A percentile compares a stretch with the other conserved stretches of the same genome.
Evolutionary conservation across 1,140 invertebrate genomes (phyloP).

Genomic region (Bicyclus anynana): DNA sequence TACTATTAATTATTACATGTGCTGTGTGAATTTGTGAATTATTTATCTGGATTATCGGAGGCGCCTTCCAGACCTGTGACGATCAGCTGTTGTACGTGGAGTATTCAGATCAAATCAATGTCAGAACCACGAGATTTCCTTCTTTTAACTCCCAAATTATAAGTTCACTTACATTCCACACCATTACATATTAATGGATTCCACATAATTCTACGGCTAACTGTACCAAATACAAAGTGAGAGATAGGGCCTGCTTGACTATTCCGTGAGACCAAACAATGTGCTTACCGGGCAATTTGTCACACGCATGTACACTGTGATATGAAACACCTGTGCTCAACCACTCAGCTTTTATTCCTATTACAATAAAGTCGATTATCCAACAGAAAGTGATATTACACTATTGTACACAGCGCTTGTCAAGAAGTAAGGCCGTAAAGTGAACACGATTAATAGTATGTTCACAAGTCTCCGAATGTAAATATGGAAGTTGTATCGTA

Average conservation of each 20-base stretch:
- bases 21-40: too few species aligned
- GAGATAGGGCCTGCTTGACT: constrained; percentile 31
- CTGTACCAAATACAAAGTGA: constrained; percentile 24
- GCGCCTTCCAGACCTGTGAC: too few species aligned
- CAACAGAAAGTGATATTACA: constrained; percentile 1
- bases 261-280: constrained; percentile 35
- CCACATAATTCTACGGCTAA: background rate
- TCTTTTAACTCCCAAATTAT: too few species aligned
- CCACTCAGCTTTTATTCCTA: background rate
- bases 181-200: background rate
- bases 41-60: too few species aligned
- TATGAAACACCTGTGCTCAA: constrained; percentile 13
- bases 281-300: constrained; percentile 35
- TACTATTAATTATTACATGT: too few species aligned
- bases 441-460: constrained; percentile 28
- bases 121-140: too few species aligned
- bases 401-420: constrained; percentile 12
- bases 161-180: too few species aligned
- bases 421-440: constrained; percentile 21
- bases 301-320: constrained; percentile 25
- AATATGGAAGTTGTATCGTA: constrained; percentile 29
- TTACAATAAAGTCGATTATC: background rate
- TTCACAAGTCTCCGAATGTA: constrained; percentile 33
- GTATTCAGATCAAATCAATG: too few species aligned
- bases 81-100: too few species aligned